Conservation (phyloP, 2,113 vertebrate genomes). For the Festucalex cinctus region DNA sequence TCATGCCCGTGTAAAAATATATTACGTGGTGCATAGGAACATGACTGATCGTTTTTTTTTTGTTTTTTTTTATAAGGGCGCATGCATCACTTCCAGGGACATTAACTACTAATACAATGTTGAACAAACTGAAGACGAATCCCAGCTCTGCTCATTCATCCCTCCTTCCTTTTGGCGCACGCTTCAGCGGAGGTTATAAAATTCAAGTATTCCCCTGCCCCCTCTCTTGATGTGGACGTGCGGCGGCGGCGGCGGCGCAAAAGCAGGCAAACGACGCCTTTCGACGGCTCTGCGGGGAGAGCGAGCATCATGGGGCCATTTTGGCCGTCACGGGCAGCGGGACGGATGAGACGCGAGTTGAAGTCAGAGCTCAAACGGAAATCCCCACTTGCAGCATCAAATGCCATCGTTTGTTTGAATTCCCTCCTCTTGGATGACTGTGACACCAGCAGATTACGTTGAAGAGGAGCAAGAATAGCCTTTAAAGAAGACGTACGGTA, state of each 20-base stretch:
- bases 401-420: conserved; percentile 52
- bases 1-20: not conserved
- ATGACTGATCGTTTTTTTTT: conserved; percentile 2
- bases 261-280: conserved; percentile 28
- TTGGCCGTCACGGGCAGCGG: conserved; percentile 71
- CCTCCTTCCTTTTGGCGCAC: not conserved
- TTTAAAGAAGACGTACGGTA: not conserved
- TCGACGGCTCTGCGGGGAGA: conserved; percentile 61
- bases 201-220: conserved; percentile 20
- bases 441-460: conserved; percentile 41
- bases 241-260: conserved; percentile 46
- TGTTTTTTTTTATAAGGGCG: not conserved
- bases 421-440: conserved; percentile 24
- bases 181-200: not conserved
- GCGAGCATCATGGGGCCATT: conserved; percentile 67
- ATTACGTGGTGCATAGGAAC: not conserved
- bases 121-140: conserved; percentile 3
- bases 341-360: conserved; percentile 67
- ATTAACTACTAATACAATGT: conserved; percentile 4
- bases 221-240: conserved; percentile 5
- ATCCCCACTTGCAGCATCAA: conserved; percentile 36
- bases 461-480: not conserved
- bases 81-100: not conserved
- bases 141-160: conserved; percentile 6
- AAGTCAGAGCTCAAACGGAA: conserved; percentile 50